A percentile compares a stretch with the other conserved stretches of the same genome.
Conservation (phyloP, 2,888 invertebrate species). For the Epinotia bilunana region DNA sequence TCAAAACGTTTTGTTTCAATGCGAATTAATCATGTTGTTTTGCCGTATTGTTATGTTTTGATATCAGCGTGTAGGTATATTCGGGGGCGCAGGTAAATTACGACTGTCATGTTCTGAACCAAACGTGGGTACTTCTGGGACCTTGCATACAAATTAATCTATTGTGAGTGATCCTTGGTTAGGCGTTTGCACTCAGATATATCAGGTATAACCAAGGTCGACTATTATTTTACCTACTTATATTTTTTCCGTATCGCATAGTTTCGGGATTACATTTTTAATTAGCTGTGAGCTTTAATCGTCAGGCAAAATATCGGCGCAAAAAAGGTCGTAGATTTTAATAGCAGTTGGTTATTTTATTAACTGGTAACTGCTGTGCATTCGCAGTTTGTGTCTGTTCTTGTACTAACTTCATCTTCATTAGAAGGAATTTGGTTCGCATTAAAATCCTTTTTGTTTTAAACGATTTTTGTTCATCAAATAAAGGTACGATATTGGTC, state of each 20-base stretch:
- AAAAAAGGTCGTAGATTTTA: slow-evolving; percentile 21
- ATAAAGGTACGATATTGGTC: too few species aligned
- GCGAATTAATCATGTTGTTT: slow-evolving; percentile 42
- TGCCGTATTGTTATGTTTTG: slow-evolving; percentile 45
- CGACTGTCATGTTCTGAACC: slow-evolving; percentile 63
- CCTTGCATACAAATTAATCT: slow-evolving; percentile 69
- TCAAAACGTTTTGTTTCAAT: slow-evolving; percentile 9
- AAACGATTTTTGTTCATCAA: too few species aligned
- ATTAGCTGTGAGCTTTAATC: slow-evolving; percentile 33
- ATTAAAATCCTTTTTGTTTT: too few species aligned
- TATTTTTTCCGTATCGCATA: slow-evolving; percentile 29
- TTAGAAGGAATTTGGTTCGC: too few species aligned
- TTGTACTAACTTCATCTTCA: too few species aligned
- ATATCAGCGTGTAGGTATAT: slow-evolving; percentile 47
- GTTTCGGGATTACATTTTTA: slow-evolving; percentile 33
- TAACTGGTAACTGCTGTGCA: neutral
- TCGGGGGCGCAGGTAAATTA: slow-evolving; percentile 71
- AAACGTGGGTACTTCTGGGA: slow-evolving; percentile 75
- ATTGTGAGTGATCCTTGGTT: slow-evolving; percentile 68
- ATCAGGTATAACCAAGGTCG: slow-evolving; percentile 39
- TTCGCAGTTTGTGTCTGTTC: neutral
- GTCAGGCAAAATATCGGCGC: slow-evolving; percentile 9
- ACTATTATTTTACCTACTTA: slow-evolving; percentile 25
- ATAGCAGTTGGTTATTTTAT: slow-evolving; percentile 18
- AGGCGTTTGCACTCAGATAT: slow-evolving; percentile 51